phyloP scores from a whole-genome alignment of 1,140 invertebrate genomes.

The Drosophila suzukii region DNA sequence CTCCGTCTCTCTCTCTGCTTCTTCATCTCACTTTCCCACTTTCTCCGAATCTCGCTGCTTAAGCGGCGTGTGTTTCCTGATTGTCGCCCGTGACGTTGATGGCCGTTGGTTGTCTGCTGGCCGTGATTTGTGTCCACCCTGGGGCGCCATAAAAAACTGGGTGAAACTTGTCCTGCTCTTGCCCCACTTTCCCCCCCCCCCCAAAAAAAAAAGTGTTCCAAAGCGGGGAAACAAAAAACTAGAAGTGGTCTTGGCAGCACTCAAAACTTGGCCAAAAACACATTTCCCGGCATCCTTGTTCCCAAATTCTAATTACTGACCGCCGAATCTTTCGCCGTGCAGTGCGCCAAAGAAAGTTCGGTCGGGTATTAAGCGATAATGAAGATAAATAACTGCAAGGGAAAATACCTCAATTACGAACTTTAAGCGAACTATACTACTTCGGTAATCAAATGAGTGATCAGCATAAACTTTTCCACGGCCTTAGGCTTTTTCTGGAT shows the following conservation, averaged over 20 bases:
- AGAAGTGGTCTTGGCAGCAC: slow-evolving; percentile 55
- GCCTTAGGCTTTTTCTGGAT: slow-evolving; percentile 8
- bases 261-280: slow-evolving; percentile 42
- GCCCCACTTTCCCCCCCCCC: no score
- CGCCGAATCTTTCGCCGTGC: slow-evolving; percentile 22
- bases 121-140: slow-evolving; percentile 66
- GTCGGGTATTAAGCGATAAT: slow-evolving; percentile 74
- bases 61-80: slow-evolving; percentile 34
- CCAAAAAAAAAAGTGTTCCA: background rate
- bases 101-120: slow-evolving; percentile 47
- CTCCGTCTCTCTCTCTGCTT: no score
- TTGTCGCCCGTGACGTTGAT: slow-evolving; percentile 73
- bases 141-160: slow-evolving; percentile 34
- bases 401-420: slow-evolving; percentile 79
- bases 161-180: slow-evolving; percentile 10
- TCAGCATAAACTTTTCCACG: slow-evolving; percentile 60
- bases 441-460: slow-evolving; percentile 80
- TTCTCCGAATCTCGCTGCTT: background rate
- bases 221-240: slow-evolving; percentile 21
- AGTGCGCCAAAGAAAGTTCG: slow-evolving; percentile 27
- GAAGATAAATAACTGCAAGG: slow-evolving; percentile 77
- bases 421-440: slow-evolving; percentile 69
- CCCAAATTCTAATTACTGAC: slow-evolving; percentile 39
- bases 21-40: background rate
- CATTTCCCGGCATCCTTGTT: slow-evolving; percentile 26